A percentile compares a stretch with the other conserved stretches of the same genome.
phyloP scores from a whole-genome alignment of 35 echinoderm and acorn worm species.

The Patiria miniata region DNA sequence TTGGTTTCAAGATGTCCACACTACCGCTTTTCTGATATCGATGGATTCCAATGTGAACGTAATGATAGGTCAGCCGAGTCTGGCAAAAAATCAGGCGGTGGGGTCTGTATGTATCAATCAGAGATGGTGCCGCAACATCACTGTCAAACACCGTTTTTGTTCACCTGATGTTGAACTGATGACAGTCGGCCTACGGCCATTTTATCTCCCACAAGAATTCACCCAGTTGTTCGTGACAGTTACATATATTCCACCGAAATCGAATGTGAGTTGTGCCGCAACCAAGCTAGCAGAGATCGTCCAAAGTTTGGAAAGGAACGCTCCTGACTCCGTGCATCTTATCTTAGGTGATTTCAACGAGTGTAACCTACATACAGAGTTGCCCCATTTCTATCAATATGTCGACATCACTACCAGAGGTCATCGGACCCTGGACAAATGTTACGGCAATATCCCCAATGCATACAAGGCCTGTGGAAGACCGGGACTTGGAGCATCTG shows the following conservation, averaged over 20 bases:
- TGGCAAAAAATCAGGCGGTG: conserved; percentile 39
- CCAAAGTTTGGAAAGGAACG: neutral
- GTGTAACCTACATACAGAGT: neutral
- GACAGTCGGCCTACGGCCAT: conserved; percentile 52
- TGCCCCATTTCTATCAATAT: conserved; percentile 45
- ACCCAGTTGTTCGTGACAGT: conserved; percentile 38
- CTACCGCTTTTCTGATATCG: neutral
- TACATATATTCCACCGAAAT: conserved; percentile 19
- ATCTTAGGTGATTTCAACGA: conserved; percentile 34
- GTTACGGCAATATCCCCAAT: conserved; percentile 47
- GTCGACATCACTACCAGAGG: conserved; percentile 44
- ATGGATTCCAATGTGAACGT: conserved; percentile 24
- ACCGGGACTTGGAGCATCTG: too few species aligned
- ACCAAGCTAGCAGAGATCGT: neutral
- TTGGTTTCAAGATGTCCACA: conserved; percentile 54
- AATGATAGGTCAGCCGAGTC: conserved; percentile 22
- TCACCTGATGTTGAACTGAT: conserved; percentile 31
- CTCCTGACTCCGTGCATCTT: conserved; percentile 12
- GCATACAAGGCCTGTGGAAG: too few species aligned
- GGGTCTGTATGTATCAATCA: conserved; percentile 51
- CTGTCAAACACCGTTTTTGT: conserved; percentile 27
- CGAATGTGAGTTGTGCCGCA: neutral
- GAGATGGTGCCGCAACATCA: conserved; percentile 56
- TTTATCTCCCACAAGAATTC: conserved; percentile 53
- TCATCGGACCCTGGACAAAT: conserved; percentile 19